Evolutionary conservation across 1,140 invertebrate species (phyloP).

Genomic region (Aradophagus sp.): DNA sequence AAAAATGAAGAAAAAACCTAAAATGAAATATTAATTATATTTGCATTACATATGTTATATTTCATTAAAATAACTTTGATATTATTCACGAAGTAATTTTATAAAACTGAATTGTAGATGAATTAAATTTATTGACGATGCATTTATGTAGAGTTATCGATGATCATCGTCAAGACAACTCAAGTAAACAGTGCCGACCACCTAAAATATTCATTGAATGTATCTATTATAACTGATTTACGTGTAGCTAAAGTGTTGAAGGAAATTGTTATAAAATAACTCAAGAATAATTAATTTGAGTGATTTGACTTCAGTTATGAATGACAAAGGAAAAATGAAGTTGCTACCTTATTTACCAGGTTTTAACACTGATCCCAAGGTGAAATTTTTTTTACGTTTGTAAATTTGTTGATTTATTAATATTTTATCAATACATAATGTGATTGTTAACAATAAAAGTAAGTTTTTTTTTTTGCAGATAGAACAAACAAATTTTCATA

Average conservation of each 20-base stretch:
- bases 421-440: neutral
- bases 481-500: slow-evolving; percentile 76
- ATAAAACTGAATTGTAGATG: no score
- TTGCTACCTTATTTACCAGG: slow-evolving; percentile 75
- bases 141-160: no score
- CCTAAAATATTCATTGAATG: no score
- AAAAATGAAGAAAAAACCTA: no score
- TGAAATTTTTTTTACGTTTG: slow-evolving; percentile 55
- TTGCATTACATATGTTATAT: no score
- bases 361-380: slow-evolving; percentile 73
- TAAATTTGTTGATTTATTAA: neutral
- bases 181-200: slow-evolving; percentile 2
- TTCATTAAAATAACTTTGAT: no score
- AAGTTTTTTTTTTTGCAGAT: slow-evolving; percentile 69
- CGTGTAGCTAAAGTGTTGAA: neutral
- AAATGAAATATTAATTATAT: no score
- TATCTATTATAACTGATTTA: no score
- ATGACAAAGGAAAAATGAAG: slow-evolving; percentile 51
- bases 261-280: neutral
- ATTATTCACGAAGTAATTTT: no score
- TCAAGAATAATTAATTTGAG: neutral
- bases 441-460: neutral
- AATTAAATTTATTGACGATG: no score
- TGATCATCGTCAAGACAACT: slow-evolving; percentile 13
- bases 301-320: slow-evolving; percentile 34